Percentiles rank a stretch among this genome's conserved stretches.
Conservation (phyloP, 2,113 vertebrate species). For the Semnornis frantzii region DNA sequence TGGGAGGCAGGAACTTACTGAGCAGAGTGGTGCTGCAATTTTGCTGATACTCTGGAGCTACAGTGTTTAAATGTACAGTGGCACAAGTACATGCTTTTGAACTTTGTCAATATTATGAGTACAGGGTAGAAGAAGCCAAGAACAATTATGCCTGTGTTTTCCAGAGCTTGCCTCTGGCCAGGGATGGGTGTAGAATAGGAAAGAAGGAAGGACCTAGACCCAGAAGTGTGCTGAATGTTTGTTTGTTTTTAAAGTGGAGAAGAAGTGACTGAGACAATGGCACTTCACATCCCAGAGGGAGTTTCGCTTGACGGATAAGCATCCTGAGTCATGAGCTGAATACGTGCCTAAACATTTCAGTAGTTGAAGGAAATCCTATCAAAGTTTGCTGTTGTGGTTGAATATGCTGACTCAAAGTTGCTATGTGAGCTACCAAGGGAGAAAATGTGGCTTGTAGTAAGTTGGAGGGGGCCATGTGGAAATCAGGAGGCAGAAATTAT, state of each 20-base stretch:
- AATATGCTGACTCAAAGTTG: slow-evolving; percentile 63
- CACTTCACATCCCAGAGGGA: slow-evolving; percentile 43
- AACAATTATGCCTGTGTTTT: neutral
- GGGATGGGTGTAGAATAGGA: slow-evolving; percentile 22
- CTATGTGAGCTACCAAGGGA: slow-evolving; percentile 49
- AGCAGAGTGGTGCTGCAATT: neutral
- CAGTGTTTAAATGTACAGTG: neutral
- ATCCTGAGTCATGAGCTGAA: slow-evolving; percentile 43
- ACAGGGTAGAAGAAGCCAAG: neutral
- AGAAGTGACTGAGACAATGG: slow-evolving; percentile 43
- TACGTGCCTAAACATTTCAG: slow-evolving; percentile 43
- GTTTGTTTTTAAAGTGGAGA: slow-evolving; percentile 35
- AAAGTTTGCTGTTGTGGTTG: slow-evolving; percentile 15
- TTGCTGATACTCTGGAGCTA: neutral
- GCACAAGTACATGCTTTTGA: neutral
- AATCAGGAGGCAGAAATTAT: neutral
- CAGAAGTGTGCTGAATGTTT: slow-evolving; percentile 30
- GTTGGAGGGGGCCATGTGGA: neutral
- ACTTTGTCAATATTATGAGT: neutral
- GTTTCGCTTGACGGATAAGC: slow-evolving; percentile 48
- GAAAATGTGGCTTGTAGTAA: neutral
- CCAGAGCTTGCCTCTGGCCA: slow-evolving; percentile 21
- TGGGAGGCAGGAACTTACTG: neutral
- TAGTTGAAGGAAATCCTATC: slow-evolving; percentile 34
- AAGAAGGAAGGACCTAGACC: slow-evolving; percentile 8